Conservation (phyloP, 2,113 vertebrate genomes). For the Paramormyrops kingsleyae region DNA sequence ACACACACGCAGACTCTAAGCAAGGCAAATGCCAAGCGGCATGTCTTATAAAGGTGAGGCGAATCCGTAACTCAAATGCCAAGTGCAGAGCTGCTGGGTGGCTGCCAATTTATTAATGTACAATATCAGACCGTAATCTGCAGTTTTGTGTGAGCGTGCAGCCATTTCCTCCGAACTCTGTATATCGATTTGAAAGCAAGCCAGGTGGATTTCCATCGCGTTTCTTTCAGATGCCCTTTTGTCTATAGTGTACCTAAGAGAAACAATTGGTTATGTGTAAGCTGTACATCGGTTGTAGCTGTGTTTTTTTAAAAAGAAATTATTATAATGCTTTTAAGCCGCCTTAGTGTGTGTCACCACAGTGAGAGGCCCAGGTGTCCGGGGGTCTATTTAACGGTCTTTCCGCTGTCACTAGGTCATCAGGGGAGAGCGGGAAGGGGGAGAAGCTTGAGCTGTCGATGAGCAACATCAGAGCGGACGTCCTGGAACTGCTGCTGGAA, state of each 20-base stretch:
- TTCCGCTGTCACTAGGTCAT: slow-evolving; percentile 78
- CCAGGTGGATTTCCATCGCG: slow-evolving; percentile 17
- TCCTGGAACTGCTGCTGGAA: slow-evolving; percentile 91
- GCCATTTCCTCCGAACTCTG: slow-evolving; percentile 2
- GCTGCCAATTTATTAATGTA: background rate
- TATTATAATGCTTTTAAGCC: background rate
- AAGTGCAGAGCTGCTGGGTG: background rate
- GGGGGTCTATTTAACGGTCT: slow-evolving; percentile 23
- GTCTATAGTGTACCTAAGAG: slow-evolving; percentile 27
- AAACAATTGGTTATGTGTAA: background rate
- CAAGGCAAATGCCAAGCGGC: background rate
- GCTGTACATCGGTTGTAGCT: background rate
- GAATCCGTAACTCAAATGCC: background rate
- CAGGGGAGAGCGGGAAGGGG: slow-evolving; percentile 70
- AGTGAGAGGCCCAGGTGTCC: slow-evolving; percentile 15
- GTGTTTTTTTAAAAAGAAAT: background rate
- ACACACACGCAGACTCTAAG: background rate
- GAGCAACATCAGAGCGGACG: slow-evolving; percentile 87
- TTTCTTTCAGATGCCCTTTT: slow-evolving; percentile 73
- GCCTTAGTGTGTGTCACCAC: slow-evolving; percentile 17
- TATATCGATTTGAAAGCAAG: background rate
- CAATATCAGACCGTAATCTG: background rate
- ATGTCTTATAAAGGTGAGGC: background rate
- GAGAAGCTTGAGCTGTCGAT: slow-evolving; percentile 92
- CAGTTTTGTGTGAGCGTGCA: background rate